Evolutionary conservation across 2,888 invertebrate genomes (phyloP).

Genomic region (Lochmaea crataegi): DNA sequence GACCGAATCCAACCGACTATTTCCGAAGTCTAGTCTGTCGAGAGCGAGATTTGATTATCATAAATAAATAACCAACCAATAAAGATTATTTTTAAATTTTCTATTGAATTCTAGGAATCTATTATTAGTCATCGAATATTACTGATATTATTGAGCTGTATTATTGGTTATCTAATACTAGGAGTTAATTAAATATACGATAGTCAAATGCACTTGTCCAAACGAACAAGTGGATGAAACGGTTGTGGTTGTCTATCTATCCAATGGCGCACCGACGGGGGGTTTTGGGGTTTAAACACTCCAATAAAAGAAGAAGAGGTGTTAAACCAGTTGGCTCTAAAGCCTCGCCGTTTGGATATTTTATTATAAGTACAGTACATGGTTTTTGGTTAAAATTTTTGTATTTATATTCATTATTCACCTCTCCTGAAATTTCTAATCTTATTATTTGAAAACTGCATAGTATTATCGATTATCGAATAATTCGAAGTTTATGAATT

Average conservation of each 20-base stretch:
- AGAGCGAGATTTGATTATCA: conserved; percentile 1
- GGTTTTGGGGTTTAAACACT: no score
- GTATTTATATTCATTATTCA: no score
- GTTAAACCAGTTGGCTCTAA: no score
- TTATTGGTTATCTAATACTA: conserved; percentile 4
- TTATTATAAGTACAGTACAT: no score
- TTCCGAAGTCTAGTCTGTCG: neutral
- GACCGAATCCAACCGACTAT: conserved; percentile 16
- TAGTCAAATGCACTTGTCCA: conserved; percentile 1
- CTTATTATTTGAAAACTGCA: no score
- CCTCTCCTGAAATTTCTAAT: no score
- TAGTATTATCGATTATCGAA: no score
- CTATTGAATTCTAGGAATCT: neutral
- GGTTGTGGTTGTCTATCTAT: neutral
- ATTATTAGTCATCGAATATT: conserved; percentile 2
- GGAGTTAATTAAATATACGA: conserved; percentile 14
- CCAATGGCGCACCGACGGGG: no score
- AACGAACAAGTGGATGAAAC: conserved; percentile 12
- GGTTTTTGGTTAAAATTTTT: no score
- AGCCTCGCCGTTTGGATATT: no score
- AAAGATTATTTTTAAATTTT: conserved; percentile 9
- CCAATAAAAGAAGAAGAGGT: no score
- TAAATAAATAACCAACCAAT: neutral
- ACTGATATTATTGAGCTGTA: conserved; percentile 1
- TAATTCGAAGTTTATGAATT: no score